These are phyloP conservation scores for Octomys mimax DNA, from an alignment of 2,797 vertebrate genomes.

Conservation along the genomic window DNA sequence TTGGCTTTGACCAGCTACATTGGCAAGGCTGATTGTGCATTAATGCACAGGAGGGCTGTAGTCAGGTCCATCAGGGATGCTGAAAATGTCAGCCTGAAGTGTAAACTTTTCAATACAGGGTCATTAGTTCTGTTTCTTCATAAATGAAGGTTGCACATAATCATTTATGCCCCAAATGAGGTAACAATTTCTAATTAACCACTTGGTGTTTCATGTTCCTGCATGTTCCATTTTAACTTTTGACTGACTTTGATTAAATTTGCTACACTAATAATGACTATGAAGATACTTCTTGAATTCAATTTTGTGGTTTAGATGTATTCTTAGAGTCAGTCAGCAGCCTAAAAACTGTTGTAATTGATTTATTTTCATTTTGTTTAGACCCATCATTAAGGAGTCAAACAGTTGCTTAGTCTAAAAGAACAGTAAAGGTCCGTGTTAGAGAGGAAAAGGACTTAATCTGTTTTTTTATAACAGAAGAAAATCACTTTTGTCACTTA, in stretches of 20 bases:
- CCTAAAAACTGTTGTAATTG: conserved; percentile 5
- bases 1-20: conserved; percentile 16
- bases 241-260: conserved; percentile 73
- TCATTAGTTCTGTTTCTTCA: conserved; percentile 65
- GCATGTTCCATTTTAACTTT: conserved; percentile 73
- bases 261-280: conserved; percentile 66
- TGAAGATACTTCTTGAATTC: conserved; percentile 72
- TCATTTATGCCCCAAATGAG: conserved; percentile 67
- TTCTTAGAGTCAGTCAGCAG: conserved; percentile 49
- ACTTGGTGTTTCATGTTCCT: conserved; percentile 71
- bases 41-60: not conserved
- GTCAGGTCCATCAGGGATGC: not conserved
- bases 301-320: conserved; percentile 68
- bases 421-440: conserved; percentile 16
- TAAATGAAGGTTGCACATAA: conserved; percentile 68
- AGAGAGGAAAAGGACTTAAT: conserved; percentile 49
- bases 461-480: conserved; percentile 47
- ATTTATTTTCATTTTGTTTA: conserved; percentile 22
- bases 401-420: conserved; percentile 48
- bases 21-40: conserved; percentile 32
- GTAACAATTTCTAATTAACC: conserved; percentile 71
- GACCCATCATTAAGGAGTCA: conserved; percentile 50
- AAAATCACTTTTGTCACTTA: conserved; percentile 67
- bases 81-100: conserved; percentile 27
- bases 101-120: conserved; percentile 16